Evolutionary conservation across 2,888 invertebrate species (phyloP), one percentile per base, ranked within the genome.

Genomic region (Caenorhabditis sp.): DNA sequence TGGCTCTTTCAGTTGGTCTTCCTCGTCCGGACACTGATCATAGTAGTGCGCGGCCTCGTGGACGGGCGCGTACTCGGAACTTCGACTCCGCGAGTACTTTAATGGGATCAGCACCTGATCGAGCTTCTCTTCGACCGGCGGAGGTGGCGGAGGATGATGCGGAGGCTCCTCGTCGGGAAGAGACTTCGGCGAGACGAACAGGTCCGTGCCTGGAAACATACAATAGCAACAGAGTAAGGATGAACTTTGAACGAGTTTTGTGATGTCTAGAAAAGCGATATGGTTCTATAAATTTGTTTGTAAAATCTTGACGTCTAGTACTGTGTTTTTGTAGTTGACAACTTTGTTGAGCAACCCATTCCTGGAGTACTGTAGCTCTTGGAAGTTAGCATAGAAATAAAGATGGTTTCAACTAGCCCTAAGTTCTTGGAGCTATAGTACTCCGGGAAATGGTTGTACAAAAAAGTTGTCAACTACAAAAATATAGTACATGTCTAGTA

Each of bases 51-150:
- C n/a, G n/a, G n/a, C n/a, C n/a, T n/a, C n/a, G 15, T 71, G 56
- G 13, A 62, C 53, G 26, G 71, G 71, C 32, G 53, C 46, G 59
- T 70, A 59, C 32, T 70, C 62, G n/a, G n/a, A n/a, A n/a, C n/a
- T n/a, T 35, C 61, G 66, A 30, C 24, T 43, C 26, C 48, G 56
- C 3, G 68, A 55, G 8, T 61, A 58, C 27, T 75, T 75, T 43
- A 75, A 39, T n/a, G 75, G 77, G 35, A 77, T 71, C 22, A 77
- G 55, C 6, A 76, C 70, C 35, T 76, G 76, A 59, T 76, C 71
- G 1, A 76, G 48, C 24, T 55, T 62, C 17, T 74, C 68, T 22
- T 70, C 65, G 15, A 59, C 59, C 17, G 62, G 59, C n/a, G 72
- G 61, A 27, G 71, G 71, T 24, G 77, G 72, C 5, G 76, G 72